Evolutionary conservation across 2,113 vertebrate species (phyloP).

Genomic region (Cygnus atratus): DNA sequence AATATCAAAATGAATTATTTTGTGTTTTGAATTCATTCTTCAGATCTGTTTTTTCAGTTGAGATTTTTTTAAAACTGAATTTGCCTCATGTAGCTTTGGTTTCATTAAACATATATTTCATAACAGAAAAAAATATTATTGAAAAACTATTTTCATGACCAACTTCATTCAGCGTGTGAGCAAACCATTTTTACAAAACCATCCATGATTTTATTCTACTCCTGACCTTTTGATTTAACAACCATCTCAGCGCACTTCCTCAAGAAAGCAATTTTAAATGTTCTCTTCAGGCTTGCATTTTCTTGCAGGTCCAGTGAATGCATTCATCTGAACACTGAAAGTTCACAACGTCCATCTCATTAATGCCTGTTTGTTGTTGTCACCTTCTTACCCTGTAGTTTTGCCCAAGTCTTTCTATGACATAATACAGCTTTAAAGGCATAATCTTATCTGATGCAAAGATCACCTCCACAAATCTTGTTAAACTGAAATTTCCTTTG

Average conservation of each 20-base stretch:
- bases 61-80: background rate
- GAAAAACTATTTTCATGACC: background rate
- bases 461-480: background rate
- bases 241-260: background rate
- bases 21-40: background rate
- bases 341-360: background rate
- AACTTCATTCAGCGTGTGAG: background rate
- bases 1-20: background rate
- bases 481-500: background rate
- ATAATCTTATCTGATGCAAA: background rate
- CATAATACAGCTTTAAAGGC: background rate
- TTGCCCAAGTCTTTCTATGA: background rate
- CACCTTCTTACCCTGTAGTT: background rate
- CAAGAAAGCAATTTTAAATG: constrained; percentile 15
- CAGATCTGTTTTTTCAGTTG: background rate
- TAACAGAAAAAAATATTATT: background rate
- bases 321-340: background rate
- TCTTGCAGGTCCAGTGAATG: background rate
- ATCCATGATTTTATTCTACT: background rate
- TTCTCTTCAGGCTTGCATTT: background rate
- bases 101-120: background rate
- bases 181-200: background rate
- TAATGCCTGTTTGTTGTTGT: background rate
- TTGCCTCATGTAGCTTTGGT: background rate
- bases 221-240: constrained; percentile 1